Conservation (phyloP, 2,113 vertebrate species). For the Chloebia gouldiae region DNA sequence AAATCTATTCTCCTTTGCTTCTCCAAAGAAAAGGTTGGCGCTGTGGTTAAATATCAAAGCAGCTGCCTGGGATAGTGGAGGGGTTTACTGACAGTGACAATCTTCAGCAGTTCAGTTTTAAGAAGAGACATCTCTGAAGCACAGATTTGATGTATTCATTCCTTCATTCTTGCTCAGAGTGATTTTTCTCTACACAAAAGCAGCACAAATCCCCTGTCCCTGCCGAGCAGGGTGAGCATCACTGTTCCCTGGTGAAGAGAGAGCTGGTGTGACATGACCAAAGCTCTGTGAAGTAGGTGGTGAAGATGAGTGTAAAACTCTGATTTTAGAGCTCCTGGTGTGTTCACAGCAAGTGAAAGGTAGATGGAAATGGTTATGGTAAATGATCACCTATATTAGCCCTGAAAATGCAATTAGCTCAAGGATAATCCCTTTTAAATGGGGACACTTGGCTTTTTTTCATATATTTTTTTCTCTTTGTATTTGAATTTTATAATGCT, state of each 20-base stretch:
- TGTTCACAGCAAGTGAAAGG: not conserved
- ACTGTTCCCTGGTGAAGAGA: too few relatives aligned
- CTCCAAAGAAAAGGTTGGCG: not conserved
- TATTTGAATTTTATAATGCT: not conserved
- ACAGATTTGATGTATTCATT: not conserved
- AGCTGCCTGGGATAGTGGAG: not conserved
- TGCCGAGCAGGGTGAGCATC: not conserved
- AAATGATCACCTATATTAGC: not conserved
- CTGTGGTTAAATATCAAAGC: not conserved
- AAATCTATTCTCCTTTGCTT: not conserved
- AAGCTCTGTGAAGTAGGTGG: not conserved
- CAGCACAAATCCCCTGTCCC: not conserved
- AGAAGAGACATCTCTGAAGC: not conserved
- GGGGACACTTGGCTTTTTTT: not conserved
- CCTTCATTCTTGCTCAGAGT: not conserved
- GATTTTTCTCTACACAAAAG: not conserved
- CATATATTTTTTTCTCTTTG: not conserved
- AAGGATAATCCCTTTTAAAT: not conserved
- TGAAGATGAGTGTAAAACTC: not conserved
- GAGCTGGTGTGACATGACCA: not conserved
- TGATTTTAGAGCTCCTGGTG: not conserved
- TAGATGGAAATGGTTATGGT: not conserved
- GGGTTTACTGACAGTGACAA: not conserved
- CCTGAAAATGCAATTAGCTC: not conserved
- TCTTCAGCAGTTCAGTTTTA: not conserved